Base-by-base conservation (phyloP, 1,140 invertebrate species). In the Nymphalis io region DNA sequence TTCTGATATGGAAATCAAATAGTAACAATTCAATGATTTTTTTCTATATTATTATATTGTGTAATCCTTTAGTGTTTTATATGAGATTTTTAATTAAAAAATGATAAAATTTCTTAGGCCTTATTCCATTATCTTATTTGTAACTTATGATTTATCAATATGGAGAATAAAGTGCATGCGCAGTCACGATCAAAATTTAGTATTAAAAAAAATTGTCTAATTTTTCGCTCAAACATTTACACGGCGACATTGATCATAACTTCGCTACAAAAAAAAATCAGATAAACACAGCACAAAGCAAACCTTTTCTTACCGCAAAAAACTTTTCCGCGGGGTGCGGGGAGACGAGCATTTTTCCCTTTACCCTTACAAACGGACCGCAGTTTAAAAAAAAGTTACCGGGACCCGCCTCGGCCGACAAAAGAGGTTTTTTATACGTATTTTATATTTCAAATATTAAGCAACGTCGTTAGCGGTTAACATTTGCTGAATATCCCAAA, bases 241-340 rank as follows among this genome's bases (percentile, higher is more conserved):
- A 70, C 60, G 48, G 46, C 60, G 68, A 70, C 68, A 70, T 61
- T 55, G 68, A 70, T 70, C 60, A 57, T 61, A 59, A 63, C 60
- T 70, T 70, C 40, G 53, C 68, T 68, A 39, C 21, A 75, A 81
- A 78, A 75, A 82, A 70, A 70, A 62, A 70, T 53, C 55, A 39
- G 68, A 63, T 76, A 86, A 73, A 79, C 74, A 83, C 72, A 27
- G 62, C 68, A 83, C 82, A 86, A 86, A 85, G 84, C 85, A 82
- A n/a, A 83, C 82, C 84, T 85, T 85, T 88, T 89, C 87, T 89
- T 87, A 86, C 87, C 87, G 77, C 87, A 89, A 86, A 89, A 88
- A 89, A 85, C 68, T 82, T 89, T 86, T 78, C 68, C 78, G 74
- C 70, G 71, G 80, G 80, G 72, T 73, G 74, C 72, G 75, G 42